Base-by-base conservation (phyloP, 2,888 invertebrate species). In the Drosophila robusta region DNA sequence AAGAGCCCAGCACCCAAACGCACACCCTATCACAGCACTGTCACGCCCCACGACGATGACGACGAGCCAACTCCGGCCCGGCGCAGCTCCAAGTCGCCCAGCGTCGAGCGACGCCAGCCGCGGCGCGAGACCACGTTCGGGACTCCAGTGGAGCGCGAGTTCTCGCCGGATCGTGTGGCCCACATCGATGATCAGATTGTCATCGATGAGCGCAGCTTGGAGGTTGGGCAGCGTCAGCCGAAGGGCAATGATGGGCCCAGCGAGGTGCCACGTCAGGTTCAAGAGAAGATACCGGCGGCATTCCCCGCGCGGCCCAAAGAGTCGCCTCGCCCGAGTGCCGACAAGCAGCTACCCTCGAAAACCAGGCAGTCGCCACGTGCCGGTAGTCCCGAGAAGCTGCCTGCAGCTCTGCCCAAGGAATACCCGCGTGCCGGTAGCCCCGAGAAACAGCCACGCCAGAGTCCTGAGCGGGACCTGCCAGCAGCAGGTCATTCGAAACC, bases 61-160 rank as follows among this genome's bases (percentile, higher is more conserved):
- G 41, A 44, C 22, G 52, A 73, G 52, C 79, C 64, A 2, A 58
- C 26, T 8, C 58, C 60, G 29, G 60, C 49, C 18, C 71, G 74
- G 45, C 78, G 78, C 14, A 87, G 70, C 54, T 78, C 87, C 46
- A 85, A 85, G 55, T 75, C 84, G 29, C 78, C 81, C 3, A 85
- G 69, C 65, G 70, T 80, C 58, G 88, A 87, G 51, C 79, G 82
- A 75, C 86, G 81, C 42, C 76, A 82, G 41, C 75, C 86, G 47
- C 72, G 78, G 63, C 80, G 89, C 41, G 87, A 90, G 57, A 80
- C 80, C 3, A 87, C 81, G 18, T 86, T 90, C 41, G 90, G 90
- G 56, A 79, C 51, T 32, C 45, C 45, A 6, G 46, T 56, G 14
- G 56, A 83, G 32, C 80, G 72, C n/a, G 52, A 50, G 7, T 67